Evolutionary conservation across 2,888 invertebrate genomes (phyloP).

Genomic region (Syritta pipiens): DNA sequence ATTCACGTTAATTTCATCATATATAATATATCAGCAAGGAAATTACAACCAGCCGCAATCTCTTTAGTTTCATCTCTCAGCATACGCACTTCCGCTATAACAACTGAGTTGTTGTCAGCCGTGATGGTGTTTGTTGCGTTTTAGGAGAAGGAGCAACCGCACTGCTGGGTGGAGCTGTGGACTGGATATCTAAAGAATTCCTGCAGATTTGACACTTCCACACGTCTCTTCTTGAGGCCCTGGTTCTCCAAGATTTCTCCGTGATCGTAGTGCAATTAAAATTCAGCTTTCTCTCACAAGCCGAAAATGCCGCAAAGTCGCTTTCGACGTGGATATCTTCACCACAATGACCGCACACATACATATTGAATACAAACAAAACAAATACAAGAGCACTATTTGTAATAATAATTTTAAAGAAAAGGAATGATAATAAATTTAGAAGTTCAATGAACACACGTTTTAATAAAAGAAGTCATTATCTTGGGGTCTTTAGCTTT

Average conservation of each 20-base stretch:
- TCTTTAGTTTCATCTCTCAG: background rate
- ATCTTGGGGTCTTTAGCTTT: too few relatives aligned
- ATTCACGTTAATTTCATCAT: background rate
- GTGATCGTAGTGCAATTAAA: slow-evolving; percentile 6
- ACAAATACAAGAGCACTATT: too few relatives aligned
- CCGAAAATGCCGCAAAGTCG: background rate
- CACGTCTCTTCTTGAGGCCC: background rate
- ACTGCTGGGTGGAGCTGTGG: background rate
- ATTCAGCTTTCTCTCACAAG: slow-evolving; percentile 1
- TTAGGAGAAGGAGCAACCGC: too few relatives aligned
- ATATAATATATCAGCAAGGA: background rate
- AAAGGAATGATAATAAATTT: too few relatives aligned
- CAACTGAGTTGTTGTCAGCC: background rate
- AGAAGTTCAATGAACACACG: too few relatives aligned
- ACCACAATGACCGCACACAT: background rate
- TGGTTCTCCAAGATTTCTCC: slow-evolving; percentile 21
- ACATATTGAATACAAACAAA: too few relatives aligned
- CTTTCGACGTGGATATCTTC: background rate
- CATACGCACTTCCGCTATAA: background rate
- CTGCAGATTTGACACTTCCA: slow-evolving; percentile 9
- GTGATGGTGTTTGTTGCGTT: background rate
- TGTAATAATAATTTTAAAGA: too few relatives aligned
- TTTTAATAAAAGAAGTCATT: too few relatives aligned
- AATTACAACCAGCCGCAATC: slow-evolving; percentile 2
- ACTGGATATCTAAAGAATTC: background rate